A percentile compares a stretch with the other conserved stretches of the same genome.
Conservation (phyloP, 2,888 invertebrate species). For the Dasysyrphus albostriatus region DNA sequence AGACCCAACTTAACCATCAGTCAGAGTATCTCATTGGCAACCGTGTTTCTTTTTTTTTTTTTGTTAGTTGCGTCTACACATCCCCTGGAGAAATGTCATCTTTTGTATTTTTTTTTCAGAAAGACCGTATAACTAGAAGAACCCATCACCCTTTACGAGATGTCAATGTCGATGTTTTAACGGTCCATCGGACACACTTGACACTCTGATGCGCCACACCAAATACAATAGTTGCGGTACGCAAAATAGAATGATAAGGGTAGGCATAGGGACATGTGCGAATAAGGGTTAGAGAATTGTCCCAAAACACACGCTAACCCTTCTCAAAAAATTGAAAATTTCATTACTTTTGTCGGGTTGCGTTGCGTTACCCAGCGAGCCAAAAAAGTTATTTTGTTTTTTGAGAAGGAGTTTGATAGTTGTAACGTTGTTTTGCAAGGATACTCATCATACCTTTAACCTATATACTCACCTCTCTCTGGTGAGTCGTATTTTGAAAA, state of each 20-base stretch:
- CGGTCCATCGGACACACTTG: constrained; percentile 72
- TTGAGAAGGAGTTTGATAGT: background rate
- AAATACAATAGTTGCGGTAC: constrained; percentile 49
- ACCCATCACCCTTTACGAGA: constrained; percentile 56
- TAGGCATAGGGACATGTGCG: background rate
- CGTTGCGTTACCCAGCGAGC: background rate
- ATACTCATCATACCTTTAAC: constrained; percentile 25
- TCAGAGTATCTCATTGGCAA: constrained; percentile 42
- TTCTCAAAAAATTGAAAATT: constrained; percentile 59
- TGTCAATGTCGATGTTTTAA: constrained; percentile 75
- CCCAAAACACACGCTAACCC: constrained; percentile 47
- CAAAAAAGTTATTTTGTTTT: constrained; percentile 53
- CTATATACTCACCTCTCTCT: constrained; percentile 1
- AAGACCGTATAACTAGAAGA: constrained; percentile 6
- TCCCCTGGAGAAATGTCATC: constrained; percentile 71
- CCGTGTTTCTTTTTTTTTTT: constrained; percentile 29
- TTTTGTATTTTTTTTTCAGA: constrained; percentile 43
- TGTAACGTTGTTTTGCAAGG: constrained; percentile 31
- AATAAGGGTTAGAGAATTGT: constrained; percentile 22
- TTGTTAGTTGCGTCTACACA: constrained; percentile 1
- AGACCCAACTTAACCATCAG: constrained; percentile 57
- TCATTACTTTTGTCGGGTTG: constrained; percentile 31
- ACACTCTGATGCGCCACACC: constrained; percentile 67
- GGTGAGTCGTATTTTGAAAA: constrained; percentile 24
- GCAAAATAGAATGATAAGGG: constrained; percentile 69